These are phyloP conservation scores for human DNA, from an alignment of 2,113 vertebrate genomes.

Conservation along the genomic window DNA sequence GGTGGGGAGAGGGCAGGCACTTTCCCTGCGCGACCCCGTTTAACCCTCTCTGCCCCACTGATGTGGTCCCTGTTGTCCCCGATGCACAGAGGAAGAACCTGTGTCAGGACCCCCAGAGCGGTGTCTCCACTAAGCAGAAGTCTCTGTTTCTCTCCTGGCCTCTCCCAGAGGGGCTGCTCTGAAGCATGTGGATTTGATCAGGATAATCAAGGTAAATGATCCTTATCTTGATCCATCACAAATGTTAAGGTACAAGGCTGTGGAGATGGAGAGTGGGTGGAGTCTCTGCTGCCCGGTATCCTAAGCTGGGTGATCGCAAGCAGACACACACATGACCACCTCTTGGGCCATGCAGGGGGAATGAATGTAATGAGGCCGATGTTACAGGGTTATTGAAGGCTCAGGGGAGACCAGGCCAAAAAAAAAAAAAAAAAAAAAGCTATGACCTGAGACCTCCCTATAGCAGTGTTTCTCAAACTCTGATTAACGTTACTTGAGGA, in stretches of 20 bases:
- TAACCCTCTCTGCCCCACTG: neutral
- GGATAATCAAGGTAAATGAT: neutral
- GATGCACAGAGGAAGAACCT: neutral
- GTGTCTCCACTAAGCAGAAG: neutral
- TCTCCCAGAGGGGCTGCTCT: too few species aligned
- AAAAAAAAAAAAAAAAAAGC: too few species aligned
- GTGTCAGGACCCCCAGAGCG: neutral
- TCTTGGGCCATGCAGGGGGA: fast-evolving
- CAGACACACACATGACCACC: neutral
- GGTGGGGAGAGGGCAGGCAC: neutral
- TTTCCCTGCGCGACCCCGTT: neutral
- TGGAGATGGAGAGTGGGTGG: fast-evolving
- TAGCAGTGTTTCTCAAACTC: neutral
- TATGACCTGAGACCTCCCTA: neutral
- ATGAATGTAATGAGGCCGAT: fast-evolving
- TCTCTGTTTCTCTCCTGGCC: neutral
- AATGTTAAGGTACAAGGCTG: fast-evolving
- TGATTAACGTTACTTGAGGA: neutral
- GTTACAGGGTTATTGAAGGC: neutral
- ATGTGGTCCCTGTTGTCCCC: neutral
- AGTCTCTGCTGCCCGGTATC: fast-evolving
- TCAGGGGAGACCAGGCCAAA: neutral
- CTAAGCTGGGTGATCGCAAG: neutral
- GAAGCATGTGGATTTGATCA: fast-evolving
- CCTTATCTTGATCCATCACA: neutral